Evolutionary conservation across 2,113 vertebrate species (phyloP).

Genomic region (Hydrolagus affinis): DNA sequence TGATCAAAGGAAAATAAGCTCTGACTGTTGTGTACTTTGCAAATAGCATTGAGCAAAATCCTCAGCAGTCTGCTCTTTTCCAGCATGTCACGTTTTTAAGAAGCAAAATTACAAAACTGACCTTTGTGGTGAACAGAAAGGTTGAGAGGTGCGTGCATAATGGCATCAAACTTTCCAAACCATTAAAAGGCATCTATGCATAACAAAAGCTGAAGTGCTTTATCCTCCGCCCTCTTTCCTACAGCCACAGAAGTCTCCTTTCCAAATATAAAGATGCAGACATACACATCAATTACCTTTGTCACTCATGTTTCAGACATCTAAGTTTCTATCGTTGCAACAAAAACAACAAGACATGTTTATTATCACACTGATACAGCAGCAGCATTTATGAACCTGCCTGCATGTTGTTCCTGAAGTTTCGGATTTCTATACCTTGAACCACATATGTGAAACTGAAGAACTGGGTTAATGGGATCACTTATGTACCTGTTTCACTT

Average conservation of each 20-base stretch:
- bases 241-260: background rate
- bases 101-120: background rate
- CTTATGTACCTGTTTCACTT: too few species aligned
- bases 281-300: background rate
- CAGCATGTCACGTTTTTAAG: background rate
- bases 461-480: background rate
- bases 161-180: background rate
- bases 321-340: background rate
- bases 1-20: too few species aligned
- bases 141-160: background rate
- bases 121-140: constrained; percentile 3
- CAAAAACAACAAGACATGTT: background rate
- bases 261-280: background rate
- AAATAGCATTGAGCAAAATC: background rate
- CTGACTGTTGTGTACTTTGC: too few species aligned
- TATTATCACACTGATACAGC: background rate
- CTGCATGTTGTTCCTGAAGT: background rate
- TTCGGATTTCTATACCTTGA: background rate
- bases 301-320: background rate
- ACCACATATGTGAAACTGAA: too few species aligned
- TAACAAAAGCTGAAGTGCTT: background rate
- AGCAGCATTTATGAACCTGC: background rate
- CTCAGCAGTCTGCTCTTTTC: background rate
- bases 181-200: background rate
- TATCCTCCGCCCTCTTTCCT: background rate